Conservation (phyloP, 2,888 invertebrate species). For the Pterostichus niger region DNA sequence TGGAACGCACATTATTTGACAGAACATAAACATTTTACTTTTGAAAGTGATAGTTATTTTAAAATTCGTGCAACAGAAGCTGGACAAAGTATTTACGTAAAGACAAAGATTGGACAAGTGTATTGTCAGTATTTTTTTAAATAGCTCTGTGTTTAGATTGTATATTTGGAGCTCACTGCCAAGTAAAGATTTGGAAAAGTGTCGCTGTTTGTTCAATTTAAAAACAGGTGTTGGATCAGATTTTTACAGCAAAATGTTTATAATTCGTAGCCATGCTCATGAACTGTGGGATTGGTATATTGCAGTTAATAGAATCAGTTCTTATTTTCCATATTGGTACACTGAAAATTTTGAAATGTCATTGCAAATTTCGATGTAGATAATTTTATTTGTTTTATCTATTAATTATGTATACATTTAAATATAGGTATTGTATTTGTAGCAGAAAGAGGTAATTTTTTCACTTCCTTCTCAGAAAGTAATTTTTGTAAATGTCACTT, state of each 20-base stretch:
- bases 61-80: background rate
- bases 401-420: too few species aligned
- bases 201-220: background rate
- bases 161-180: background rate
- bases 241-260: background rate
- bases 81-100: background rate
- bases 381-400: too few species aligned
- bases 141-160: background rate
- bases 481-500: too few species aligned
- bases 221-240: background rate
- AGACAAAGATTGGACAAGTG: background rate
- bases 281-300: conserved; percentile 20
- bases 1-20: background rate
- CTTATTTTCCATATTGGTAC: too few species aligned
- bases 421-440: too few species aligned
- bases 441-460: too few species aligned
- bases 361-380: too few species aligned
- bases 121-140: conserved; percentile 1
- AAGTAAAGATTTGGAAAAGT: background rate
- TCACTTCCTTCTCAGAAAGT: too few species aligned
- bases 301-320: background rate
- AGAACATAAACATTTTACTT: background rate
- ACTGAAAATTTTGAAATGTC: too few species aligned
- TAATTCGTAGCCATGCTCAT: background rate
- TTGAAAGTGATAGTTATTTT: background rate